Evolutionary conservation across 1,140 invertebrate genomes (phyloP), one percentile per base, ranked within the genome.

Genomic region (Heliconius nattereri): DNA sequence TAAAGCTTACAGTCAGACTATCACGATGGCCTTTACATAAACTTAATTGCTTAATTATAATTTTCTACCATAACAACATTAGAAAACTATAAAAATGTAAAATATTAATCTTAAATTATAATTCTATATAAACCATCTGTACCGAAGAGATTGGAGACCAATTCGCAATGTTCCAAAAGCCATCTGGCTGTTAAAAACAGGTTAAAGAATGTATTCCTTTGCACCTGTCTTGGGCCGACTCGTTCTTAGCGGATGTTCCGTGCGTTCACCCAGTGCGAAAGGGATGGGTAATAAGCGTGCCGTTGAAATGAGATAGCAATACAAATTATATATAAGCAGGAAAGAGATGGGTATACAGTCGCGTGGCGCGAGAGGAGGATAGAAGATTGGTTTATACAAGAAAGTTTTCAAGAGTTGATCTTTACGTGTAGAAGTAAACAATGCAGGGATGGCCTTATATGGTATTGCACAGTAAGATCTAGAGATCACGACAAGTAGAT

Each of bases 181-280:
- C 82, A 84, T 81, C 80, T 80, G 78, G 81, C 74, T 78, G 35
- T 76, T 40, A 74, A 85, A 89, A 86, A 86, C 86, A 86, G 83
- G 85, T 81, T 81, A 83, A 88, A 83, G 87, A 87, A 89, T 88
- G 84, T 85, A 86, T 81, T 81, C 81, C 72, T 91, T 91, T 89
- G 86, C 89, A 91, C 89, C 89, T 91, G 89, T 91, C 89, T 71
- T 79, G 57, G 49, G 78, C 52, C 71, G 85, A 91, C 89, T 82
- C 78, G 89, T 91, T 86, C 83, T 82, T 79, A 85, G 80, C 89
- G 89, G 89, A 91, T 89, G 89, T 88, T 29, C 75, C 85, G 89
- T 82, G 35, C 89, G 84, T 91, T 91, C 83, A 90, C 89, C 89
- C 83, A 88, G 82, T 49, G 72, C 6, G 75, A 88, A 37, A 49